phyloP scores from a whole-genome alignment of 2,888 invertebrate species.

The Acleris literana region DNA sequence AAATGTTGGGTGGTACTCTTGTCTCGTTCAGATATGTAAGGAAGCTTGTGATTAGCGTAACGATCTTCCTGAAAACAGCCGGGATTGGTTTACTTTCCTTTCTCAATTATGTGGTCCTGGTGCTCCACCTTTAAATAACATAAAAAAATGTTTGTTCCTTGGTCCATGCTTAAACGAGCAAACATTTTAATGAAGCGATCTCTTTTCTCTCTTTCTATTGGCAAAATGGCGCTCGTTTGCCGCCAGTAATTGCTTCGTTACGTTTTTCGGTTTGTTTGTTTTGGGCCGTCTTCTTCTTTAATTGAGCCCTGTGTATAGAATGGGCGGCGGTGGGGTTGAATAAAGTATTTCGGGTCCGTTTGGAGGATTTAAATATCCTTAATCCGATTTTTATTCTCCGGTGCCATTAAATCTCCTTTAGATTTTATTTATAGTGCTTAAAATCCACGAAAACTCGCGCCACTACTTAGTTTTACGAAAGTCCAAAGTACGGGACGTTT shows the following conservation, averaged over 20 bases:
- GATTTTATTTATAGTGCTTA: too few species aligned
- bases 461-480: too few species aligned
- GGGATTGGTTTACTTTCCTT: conserved; percentile 17
- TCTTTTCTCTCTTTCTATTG: conserved; percentile 49
- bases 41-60: conserved; percentile 13
- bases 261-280: conserved; percentile 57
- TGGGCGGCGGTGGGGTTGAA: conserved; percentile 8
- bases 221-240: conserved; percentile 52
- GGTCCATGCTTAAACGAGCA: conserved; percentile 42
- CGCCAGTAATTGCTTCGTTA: conserved; percentile 66
- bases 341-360: conserved; percentile 6
- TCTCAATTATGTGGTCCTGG: conserved; percentile 31
- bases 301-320: conserved; percentile 43
- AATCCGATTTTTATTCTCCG: conserved; percentile 2
- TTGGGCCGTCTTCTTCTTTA: conserved; percentile 52
- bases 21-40: background rate
- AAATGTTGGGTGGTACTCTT: background rate
- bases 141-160: conserved; percentile 42
- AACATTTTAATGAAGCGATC: conserved; percentile 56
- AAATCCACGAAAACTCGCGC: too few species aligned
- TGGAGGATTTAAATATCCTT: conserved; percentile 5
- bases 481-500: conserved; percentile 15
- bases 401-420: background rate
- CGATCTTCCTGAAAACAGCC: conserved; percentile 12
- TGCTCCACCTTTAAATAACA: conserved; percentile 29